A percentile compares a stretch with the other conserved stretches of the same genome.
These are phyloP conservation scores for Gyps fulvus DNA, from an alignment of 2,113 vertebrate genomes.

Conservation along the genomic window DNA sequence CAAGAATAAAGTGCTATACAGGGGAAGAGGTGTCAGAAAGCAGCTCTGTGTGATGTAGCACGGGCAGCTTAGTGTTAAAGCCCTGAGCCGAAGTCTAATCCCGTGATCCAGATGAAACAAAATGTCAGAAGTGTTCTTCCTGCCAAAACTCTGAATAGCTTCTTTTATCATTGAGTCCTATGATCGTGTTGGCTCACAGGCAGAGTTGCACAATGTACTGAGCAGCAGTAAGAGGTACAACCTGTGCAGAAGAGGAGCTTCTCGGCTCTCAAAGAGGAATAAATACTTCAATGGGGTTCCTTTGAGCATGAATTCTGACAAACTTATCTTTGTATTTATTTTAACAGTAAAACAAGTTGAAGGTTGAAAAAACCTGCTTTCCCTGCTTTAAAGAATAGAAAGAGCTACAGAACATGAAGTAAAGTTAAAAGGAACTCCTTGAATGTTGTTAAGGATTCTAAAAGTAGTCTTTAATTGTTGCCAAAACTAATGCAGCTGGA, in stretches of 20 bases:
- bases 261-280: not conserved
- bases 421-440: slow-evolving; percentile 3
- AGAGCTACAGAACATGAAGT: not conserved
- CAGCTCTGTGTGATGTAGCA: not conserved
- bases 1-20: not conserved
- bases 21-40: not conserved
- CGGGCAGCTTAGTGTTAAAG: slow-evolving; percentile 1
- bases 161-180: not conserved
- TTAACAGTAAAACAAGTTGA: not conserved
- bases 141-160: slow-evolving; percentile 42
- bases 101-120: not conserved
- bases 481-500: not conserved
- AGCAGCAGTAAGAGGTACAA: not conserved
- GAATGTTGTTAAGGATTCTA: slow-evolving; percentile 18
- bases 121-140: not conserved
- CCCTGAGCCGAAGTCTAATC: not conserved
- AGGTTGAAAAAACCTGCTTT: not conserved
- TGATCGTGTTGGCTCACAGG: not conserved
- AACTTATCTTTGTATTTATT: slow-evolving; percentile 29
- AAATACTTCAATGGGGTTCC: not conserved
- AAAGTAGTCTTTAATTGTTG: slow-evolving; percentile 34
- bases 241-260: slow-evolving; percentile 2
- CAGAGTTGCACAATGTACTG: not conserved
- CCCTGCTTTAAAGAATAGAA: not conserved
- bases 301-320: not conserved